Percentiles rank a stretch among this genome's conserved stretches.
phyloP scores from a whole-genome alignment of 2,888 invertebrate species.

The Drosophila pseudotakahashii region DNA sequence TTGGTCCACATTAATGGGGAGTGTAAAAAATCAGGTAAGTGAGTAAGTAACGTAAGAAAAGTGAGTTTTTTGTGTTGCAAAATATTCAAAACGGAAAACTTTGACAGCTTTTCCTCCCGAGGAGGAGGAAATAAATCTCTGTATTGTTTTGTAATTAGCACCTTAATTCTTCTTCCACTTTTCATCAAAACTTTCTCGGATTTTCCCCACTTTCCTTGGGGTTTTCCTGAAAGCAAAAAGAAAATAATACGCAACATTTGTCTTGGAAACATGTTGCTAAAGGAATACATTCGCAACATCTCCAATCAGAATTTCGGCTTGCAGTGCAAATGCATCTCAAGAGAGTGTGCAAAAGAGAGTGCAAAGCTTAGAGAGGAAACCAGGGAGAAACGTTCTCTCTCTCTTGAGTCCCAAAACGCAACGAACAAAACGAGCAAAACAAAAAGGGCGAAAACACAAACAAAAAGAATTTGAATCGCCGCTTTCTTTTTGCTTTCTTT shows the following conservation, averaged over 20 bases:
- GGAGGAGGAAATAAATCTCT: not conserved
- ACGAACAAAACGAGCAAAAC: conserved; percentile 80
- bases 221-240: not conserved
- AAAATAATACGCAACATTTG: not conserved
- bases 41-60: not conserved
- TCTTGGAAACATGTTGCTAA: conserved; percentile 65
- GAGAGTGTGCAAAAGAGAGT: conserved; percentile 8
- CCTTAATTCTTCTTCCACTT: not conserved
- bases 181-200: not conserved
- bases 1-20: not conserved
- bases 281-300: conserved; percentile 52
- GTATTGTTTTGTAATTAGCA: conserved; percentile 12
- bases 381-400: conserved; percentile 1
- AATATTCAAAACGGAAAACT: conserved; percentile 1
- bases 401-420: conserved; percentile 63
- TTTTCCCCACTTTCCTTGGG: not conserved
- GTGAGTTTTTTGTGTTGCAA: not conserved
- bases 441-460: conserved; percentile 62
- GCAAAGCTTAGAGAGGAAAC: not conserved
- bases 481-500: conserved; percentile 16
- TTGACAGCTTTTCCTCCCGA: not conserved
- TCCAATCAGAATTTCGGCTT: conserved; percentile 7
- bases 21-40: not conserved
- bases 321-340: conserved; percentile 23
- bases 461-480: conserved; percentile 21